A percentile compares a stretch with the other conserved stretches of the same genome.
Evolutionary conservation across 2,113 vertebrate species (phyloP).

Genomic region (Cisticola juncidis): DNA sequence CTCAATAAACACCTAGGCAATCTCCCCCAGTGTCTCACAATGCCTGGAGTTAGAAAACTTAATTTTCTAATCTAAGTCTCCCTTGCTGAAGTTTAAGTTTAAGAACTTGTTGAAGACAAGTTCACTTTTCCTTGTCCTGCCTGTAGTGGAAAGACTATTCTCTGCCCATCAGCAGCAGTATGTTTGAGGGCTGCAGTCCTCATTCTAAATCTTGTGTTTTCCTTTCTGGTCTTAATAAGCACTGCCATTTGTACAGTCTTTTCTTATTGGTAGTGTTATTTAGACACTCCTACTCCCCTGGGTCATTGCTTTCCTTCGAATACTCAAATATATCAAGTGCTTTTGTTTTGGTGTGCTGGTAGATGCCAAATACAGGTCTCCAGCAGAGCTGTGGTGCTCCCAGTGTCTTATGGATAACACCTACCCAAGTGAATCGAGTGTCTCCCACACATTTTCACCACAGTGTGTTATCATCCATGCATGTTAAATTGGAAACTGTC

Average conservation of each 20-base stretch:
- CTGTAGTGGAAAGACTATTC: background rate
- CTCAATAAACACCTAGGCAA: background rate
- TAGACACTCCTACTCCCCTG: background rate
- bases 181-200: background rate
- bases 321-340: background rate
- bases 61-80: background rate
- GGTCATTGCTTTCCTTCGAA: background rate
- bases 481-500: background rate
- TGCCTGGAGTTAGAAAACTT: background rate
- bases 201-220: background rate
- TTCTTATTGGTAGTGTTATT: background rate
- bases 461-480: background rate
- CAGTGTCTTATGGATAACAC: background rate
- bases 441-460: background rate
- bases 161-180: background rate
- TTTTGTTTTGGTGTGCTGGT: background rate
- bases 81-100: background rate
- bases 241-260: background rate
- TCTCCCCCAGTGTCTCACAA: background rate
- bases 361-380: background rate
- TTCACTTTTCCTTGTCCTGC: background rate
- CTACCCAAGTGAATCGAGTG: fast-evolving
- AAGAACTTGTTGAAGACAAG: too few species aligned
- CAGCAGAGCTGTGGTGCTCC: background rate
- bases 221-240: background rate